Conservation (phyloP, 2,888 invertebrate species). For the Bellardia bayeri region DNA sequence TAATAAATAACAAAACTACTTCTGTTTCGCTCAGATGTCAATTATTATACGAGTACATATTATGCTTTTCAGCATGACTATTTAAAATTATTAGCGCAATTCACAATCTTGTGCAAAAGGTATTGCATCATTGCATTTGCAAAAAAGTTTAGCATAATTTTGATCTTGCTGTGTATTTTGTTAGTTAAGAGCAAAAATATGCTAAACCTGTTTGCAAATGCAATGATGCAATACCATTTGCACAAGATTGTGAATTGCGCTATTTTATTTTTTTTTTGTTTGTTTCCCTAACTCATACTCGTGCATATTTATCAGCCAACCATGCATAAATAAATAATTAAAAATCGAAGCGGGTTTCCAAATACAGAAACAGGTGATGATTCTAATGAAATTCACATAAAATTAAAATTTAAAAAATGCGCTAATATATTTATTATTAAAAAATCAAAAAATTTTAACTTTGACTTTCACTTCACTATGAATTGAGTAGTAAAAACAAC, state of each 20-base stretch:
- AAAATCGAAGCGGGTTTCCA: not conserved
- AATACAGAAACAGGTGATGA: not conserved
- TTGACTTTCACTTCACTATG: too few relatives aligned
- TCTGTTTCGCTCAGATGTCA: not conserved
- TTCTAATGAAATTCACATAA: not conserved
- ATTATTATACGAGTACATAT: not conserved
- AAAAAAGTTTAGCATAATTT: too few relatives aligned
- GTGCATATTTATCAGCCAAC: slow-evolving; percentile 1
- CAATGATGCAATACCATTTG: too few relatives aligned
- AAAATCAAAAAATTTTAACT: too few relatives aligned
- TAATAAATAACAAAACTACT: not conserved
- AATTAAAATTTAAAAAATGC: not conserved
- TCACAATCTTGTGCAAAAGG: too few relatives aligned
- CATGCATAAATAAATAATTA: slow-evolving; percentile 31
- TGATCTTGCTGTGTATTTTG: too few relatives aligned
- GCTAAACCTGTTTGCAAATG: too few relatives aligned
- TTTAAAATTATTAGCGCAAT: not conserved
- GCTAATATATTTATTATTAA: too few relatives aligned
- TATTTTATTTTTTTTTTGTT: not conserved
- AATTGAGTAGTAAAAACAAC: too few relatives aligned
- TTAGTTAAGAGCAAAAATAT: too few relatives aligned
- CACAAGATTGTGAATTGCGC: too few relatives aligned
- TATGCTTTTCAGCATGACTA: not conserved
- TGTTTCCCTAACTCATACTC: not conserved
- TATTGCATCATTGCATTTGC: too few relatives aligned